Percentiles rank a stretch among this genome's conserved stretches.
phyloP scores from a whole-genome alignment of 2,797 vertebrate genomes.

The Anabacerthia variegaticeps region DNA sequence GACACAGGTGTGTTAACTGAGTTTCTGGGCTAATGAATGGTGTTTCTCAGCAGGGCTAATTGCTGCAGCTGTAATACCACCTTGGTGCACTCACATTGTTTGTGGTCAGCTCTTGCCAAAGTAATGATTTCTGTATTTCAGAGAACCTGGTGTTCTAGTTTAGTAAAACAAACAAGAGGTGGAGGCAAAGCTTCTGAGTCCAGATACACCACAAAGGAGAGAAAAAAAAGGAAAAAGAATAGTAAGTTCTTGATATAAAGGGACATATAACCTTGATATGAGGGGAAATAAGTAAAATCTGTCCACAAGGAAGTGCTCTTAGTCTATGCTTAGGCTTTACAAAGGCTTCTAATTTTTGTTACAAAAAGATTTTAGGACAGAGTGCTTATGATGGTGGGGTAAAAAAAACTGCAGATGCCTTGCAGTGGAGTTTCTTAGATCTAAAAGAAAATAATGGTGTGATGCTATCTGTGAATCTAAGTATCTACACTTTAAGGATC shows the following conservation, averaged over 20 bases:
- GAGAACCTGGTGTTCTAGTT: not conserved
- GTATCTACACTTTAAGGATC: not conserved
- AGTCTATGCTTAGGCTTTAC: not conserved
- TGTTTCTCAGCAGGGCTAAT: not conserved
- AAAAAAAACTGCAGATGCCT: not conserved
- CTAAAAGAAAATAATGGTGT: not conserved
- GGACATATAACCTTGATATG: not conserved
- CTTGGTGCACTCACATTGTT: not conserved
- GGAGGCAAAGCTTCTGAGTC: not conserved
- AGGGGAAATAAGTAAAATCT: not conserved
- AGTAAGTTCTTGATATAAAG: not conserved
- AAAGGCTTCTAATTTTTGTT: not conserved
- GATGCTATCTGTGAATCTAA: not conserved
- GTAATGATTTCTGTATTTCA: not conserved
- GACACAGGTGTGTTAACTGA: not conserved
- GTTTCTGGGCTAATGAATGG: not conserved
- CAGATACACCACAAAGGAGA: fast-evolving
- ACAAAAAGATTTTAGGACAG: not conserved
- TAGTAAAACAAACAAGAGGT: not conserved
- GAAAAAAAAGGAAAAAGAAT: not conserved
- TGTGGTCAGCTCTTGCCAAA: not conserved
- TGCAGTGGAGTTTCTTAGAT: not conserved
- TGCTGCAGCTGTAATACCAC: not conserved
- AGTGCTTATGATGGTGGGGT: not conserved
- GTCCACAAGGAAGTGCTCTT: not conserved